A percentile compares a stretch with the other conserved stretches of the same genome.
These are phyloP conservation scores for Polypedilum pembai DNA, from an alignment of 1,140 invertebrate species.

Conservation along the genomic window DNA sequence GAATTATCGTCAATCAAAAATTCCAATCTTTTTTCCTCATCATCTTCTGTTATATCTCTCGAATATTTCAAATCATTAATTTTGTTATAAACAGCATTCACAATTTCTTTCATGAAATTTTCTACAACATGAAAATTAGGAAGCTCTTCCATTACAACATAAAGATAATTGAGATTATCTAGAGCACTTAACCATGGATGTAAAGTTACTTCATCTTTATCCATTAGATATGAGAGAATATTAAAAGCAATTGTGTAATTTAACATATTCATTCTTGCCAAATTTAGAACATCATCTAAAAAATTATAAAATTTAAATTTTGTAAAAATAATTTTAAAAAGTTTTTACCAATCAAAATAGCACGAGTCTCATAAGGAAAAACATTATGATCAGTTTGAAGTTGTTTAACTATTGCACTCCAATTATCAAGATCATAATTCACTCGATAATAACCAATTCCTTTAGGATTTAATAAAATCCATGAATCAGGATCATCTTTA, in stretches of 20 bases:
- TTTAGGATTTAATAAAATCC: background rate
- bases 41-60: background rate
- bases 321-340: too few species aligned
- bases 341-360: background rate
- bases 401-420: constrained; percentile 2
- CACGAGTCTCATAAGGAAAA: background rate
- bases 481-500: background rate
- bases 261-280: background rate
- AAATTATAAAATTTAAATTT: too few species aligned
- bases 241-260: constrained; percentile 23
- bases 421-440: constrained; percentile 4
- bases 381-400: background rate
- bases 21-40: constrained; percentile 8
- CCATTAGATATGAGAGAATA: background rate
- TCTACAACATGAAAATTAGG: background rate
- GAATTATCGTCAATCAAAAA: constrained; percentile 8
- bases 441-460: constrained; percentile 3
- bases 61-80: constrained; percentile 19
- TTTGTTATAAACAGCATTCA: constrained; percentile 13
- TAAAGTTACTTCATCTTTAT: constrained; percentile 7
- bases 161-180: constrained; percentile 14
- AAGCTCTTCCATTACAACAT: background rate
- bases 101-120: constrained; percentile 8
- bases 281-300: background rate
- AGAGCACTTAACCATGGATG: background rate